Conservation (phyloP, 2,888 invertebrate genomes). For the Octonoba sinensis region DNA sequence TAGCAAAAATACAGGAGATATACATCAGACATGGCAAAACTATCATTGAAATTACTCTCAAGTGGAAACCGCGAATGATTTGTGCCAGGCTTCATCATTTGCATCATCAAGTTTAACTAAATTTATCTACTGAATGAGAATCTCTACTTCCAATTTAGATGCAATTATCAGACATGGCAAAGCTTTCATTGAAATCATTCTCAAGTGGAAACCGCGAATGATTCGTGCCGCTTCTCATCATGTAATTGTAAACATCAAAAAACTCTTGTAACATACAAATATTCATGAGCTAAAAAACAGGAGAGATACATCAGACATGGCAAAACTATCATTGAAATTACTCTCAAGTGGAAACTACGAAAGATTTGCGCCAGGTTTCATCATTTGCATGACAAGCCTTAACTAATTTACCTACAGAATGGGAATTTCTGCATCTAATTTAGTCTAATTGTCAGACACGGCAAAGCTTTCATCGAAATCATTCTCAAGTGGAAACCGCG, state of each 20-base stretch:
- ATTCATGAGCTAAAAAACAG: too few relatives aligned
- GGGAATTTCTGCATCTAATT: too few relatives aligned
- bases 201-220: slow-evolving; percentile 21
- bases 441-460: neutral
- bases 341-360: slow-evolving; percentile 1
- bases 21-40: neutral
- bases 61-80: slow-evolving; percentile 8
- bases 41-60: neutral
- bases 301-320: too few relatives aligned
- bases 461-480: neutral
- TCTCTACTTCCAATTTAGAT: too few relatives aligned
- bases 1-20: too few relatives aligned
- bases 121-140: too few relatives aligned
- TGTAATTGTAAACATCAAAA: too few relatives aligned
- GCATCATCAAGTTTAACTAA: too few relatives aligned
- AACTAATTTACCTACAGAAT: neutral
- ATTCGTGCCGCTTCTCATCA: neutral
- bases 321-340: too few relatives aligned
- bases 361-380: neutral
- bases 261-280: too few relatives aligned
- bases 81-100: neutral
- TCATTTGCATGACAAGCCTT: neutral
- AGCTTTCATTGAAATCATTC: slow-evolving; percentile 1
- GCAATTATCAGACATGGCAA: neutral
- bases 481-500: slow-evolving; percentile 16